A percentile compares a stretch with the other conserved stretches of the same genome.
phyloP scores from a whole-genome alignment of 2,888 invertebrate genomes.

The Plebejus argus region DNA sequence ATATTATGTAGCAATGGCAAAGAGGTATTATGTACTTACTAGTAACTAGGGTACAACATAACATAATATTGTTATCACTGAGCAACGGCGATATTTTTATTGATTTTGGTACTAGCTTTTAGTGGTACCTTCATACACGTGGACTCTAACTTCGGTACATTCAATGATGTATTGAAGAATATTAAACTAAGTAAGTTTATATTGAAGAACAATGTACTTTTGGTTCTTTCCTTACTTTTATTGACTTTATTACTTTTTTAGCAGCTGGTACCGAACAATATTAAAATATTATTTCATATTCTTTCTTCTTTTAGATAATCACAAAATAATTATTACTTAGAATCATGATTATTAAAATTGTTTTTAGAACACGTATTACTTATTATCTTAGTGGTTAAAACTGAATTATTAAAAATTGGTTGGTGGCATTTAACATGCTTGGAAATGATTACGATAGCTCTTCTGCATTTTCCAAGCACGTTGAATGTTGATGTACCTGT shows the following conservation, averaged over 20 bases:
- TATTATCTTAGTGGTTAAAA: neutral
- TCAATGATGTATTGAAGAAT: neutral
- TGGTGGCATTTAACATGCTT: no score
- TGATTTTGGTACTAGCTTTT: slow-evolving; percentile 8
- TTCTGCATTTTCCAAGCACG: neutral
- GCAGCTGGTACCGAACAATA: neutral
- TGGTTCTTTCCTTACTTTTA: neutral
- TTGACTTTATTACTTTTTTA: neutral
- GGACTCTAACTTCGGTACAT: neutral
- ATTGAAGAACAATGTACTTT: neutral
- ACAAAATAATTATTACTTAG: neutral
- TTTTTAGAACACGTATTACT: neutral
- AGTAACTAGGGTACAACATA: no score
- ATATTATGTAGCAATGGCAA: slow-evolving; percentile 44
- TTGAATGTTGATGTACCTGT: neutral
- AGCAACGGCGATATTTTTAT: slow-evolving; percentile 25
- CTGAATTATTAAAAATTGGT: neutral
- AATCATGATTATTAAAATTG: neutral
- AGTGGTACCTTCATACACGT: neutral
- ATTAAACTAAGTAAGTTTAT: neutral
- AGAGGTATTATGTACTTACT: no score
- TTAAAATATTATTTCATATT: neutral
- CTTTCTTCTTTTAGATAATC: neutral
- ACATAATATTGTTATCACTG: no score
- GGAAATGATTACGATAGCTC: neutral